Percentiles rank a stretch among this genome's conserved stretches.
These are phyloP conservation scores for Melanocharis versteri DNA, from an alignment of 2,113 vertebrate species.

Conservation along the genomic window DNA sequence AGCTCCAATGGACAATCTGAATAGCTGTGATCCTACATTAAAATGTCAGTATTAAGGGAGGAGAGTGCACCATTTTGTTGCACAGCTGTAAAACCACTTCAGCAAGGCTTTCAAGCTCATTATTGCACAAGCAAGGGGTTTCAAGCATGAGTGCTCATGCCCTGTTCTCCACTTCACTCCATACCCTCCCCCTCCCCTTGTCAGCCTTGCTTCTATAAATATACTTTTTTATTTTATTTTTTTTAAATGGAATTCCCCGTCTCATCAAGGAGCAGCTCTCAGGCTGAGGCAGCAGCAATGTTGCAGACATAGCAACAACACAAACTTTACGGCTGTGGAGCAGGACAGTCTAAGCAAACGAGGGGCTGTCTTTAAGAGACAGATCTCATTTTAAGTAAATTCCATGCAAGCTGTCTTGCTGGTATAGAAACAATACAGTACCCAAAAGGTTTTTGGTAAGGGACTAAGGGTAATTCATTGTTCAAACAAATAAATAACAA, in stretches of 20 bases:
- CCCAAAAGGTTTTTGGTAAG: background rate
- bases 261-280: background rate
- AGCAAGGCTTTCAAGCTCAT: constrained; percentile 69
- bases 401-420: background rate
- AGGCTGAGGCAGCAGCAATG: background rate
- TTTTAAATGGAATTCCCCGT: background rate
- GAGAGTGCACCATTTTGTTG: constrained; percentile 69
- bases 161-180: constrained; percentile 30
- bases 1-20: constrained; percentile 70
- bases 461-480: background rate
- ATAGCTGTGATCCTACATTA: constrained; percentile 69
- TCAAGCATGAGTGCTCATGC: constrained; percentile 66
- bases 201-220: constrained; percentile 35
- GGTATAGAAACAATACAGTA: background rate
- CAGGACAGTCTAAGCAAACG: background rate
- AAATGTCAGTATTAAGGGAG: constrained; percentile 70
- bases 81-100: constrained; percentile 70
- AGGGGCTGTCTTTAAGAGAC: background rate
- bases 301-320: background rate
- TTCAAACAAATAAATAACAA: background rate
- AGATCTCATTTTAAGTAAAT: background rate
- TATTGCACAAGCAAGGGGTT: constrained; percentile 65
- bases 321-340: background rate
- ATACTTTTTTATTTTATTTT: background rate
- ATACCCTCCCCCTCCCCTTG: background rate